Evolutionary conservation across 2,888 invertebrate species (phyloP).

Genomic region (Phanerotoma sp.): DNA sequence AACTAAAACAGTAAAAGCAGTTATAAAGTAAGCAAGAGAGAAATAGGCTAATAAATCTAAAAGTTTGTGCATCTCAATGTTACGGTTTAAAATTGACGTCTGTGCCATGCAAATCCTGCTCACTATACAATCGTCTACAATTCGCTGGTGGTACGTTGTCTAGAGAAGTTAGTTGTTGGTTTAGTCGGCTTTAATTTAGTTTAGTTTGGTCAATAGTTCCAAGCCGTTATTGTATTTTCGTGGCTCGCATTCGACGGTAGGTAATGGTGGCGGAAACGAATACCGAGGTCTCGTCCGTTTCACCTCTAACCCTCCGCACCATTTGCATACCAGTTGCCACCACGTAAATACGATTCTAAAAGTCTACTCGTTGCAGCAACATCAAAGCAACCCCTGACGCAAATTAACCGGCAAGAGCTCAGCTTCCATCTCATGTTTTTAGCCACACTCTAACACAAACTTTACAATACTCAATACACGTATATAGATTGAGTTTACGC

Average conservation of each 20-base stretch:
- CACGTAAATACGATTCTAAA: conserved; percentile 41
- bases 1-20: not conserved
- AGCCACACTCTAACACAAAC: conserved; percentile 3
- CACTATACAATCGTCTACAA: conserved; percentile 4
- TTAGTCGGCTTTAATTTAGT: conserved; percentile 40
- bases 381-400: conserved; percentile 37
- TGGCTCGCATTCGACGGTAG: conserved; percentile 19
- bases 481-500: conserved; percentile 21
- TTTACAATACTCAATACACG: conserved; percentile 1
- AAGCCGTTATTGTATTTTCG: conserved; percentile 41
- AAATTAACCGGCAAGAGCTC: conserved; percentile 33
- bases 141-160: conserved; percentile 7
- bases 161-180: conserved; percentile 31
- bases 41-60: not conserved
- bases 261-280: conserved; percentile 17
- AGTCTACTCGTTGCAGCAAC: conserved; percentile 37
- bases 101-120: conserved; percentile 7
- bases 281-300: conserved; percentile 10
- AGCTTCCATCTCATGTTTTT: conserved; percentile 1
- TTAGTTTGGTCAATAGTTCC: conserved; percentile 42
- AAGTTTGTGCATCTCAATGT: conserved; percentile 1
- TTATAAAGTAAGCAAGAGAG: not conserved
- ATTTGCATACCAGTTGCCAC: conserved; percentile 37
- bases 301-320: conserved; percentile 20
- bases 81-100: not conserved